phyloP scores from a whole-genome alignment of 92 coral and sea anemone genomes.

The Micromussa lordhowensis region DNA sequence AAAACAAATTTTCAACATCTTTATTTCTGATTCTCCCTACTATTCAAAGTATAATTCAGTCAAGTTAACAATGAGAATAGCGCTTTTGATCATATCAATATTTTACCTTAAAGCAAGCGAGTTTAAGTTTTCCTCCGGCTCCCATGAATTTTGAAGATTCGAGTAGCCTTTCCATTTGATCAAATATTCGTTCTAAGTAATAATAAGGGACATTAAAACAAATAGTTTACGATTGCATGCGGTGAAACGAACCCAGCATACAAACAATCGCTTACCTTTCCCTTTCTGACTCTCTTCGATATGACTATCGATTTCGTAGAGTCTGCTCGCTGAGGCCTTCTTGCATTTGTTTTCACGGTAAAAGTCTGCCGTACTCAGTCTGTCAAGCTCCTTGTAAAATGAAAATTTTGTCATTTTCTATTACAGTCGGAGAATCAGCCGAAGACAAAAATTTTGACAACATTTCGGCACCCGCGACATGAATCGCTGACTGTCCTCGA shows the following conservation, averaged over 20 bases:
- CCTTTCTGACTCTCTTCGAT: background rate
- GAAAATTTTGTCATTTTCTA: conserved; percentile 1
- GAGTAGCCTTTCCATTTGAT: conserved; percentile 31
- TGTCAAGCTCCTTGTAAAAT: background rate
- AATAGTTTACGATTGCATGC: background rate
- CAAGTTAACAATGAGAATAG: background rate
- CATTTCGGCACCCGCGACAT: background rate
- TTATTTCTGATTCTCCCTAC: background rate
- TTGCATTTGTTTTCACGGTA: background rate
- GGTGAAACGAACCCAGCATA: too few species aligned
- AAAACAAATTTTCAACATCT: background rate
- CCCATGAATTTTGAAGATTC: conserved; percentile 5
- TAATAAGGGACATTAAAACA: background rate
- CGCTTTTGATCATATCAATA: background rate
- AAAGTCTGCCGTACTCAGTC: conserved; percentile 4
- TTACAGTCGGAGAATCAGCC: background rate
- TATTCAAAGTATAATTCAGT: background rate
- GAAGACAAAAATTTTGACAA: background rate
- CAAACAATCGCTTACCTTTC: conserved; percentile 12
- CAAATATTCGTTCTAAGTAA: background rate
- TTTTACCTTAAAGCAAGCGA: conserved; percentile 9
- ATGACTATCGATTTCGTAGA: conserved; percentile 5
- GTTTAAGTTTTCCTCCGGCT: conserved; percentile 6
- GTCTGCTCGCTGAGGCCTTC: background rate
- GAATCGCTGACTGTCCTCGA: background rate